Base-by-base conservation (phyloP, 35 echinoderm and acorn worm species). In the Stichopus chloronotus region DNA sequence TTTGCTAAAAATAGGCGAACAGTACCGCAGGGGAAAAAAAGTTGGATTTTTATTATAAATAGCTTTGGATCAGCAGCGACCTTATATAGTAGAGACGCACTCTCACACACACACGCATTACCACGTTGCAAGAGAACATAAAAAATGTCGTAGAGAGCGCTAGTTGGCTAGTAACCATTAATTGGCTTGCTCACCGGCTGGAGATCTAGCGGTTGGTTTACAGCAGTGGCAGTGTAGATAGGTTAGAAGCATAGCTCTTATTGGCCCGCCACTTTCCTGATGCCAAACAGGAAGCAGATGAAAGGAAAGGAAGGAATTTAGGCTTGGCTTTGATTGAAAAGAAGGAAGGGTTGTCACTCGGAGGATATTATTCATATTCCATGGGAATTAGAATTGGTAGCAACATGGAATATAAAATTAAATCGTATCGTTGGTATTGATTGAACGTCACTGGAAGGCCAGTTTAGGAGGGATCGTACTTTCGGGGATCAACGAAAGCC, bases 31-130 rank as follows among this genome's bases (percentile, higher is more conserved):
- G 87, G 87, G 69, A n/a, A 20, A 19, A 11, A 53, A 56, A 57
- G 54, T 85, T 53, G 82, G 82, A 55, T 85, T 85, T 85, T 85
- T 85, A 85, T 85, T 85, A 85, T 85, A 85, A 85, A 85, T 85
- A 85, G 82, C 82, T 85, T 55, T 22, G 22, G 22, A 74, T 21
- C 69, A 74, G 69, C 69, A 19, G 13, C 69, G 14, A 61, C 17
- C 19, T 19, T 74, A 74, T 74, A 74, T n/a, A 20, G 22, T 16
- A 74, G 69, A 74, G 59, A 61, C 59, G 59, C 19, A 21, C 69
- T 4, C 69, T 7, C 69, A n/a, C 69, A 74, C n/a, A n/a, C 69
- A n/a, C 13, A n/a, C 69, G 19, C 19, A 74, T 43, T 43, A 20
- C 69, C 19, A 74, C 4, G 7, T 6, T 74, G 69, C 17, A 7